Conservation (phyloP, 2,888 invertebrate genomes). For the Calliscelio sp. region DNA sequence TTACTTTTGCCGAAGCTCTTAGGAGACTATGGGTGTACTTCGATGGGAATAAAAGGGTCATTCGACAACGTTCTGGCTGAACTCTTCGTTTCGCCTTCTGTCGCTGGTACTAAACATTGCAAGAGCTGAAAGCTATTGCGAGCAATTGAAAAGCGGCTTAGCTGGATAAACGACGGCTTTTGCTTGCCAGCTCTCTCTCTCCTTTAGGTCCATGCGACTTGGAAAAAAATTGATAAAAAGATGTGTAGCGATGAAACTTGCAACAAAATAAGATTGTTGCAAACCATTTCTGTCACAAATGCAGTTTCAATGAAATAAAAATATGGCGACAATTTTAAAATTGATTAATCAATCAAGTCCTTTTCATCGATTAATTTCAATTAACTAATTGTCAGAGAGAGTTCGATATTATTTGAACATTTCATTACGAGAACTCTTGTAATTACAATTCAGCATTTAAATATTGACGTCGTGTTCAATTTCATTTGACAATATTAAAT, state of each 20-base stretch:
- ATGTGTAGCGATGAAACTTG: conserved; percentile 32
- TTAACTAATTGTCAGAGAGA: no score
- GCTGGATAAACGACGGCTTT: conserved; percentile 23
- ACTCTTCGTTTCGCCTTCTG: conserved; percentile 44
- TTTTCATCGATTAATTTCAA: no score
- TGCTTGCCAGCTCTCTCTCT: neutral
- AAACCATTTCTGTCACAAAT: conserved; percentile 7
- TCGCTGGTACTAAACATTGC: conserved; percentile 58
- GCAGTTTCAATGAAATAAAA: no score
- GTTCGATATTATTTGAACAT: no score
- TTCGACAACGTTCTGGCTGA: conserved; percentile 56
- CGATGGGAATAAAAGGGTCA: conserved; percentile 63
- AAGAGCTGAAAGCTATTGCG: conserved; percentile 46
- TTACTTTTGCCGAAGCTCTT: conserved; percentile 53
- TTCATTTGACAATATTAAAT: no score
- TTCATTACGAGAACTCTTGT: no score
- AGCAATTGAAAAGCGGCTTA: conserved; percentile 57
- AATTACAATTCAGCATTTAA: no score
- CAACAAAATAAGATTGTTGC: conserved; percentile 45
- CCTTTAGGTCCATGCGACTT: no score
- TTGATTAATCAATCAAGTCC: no score
- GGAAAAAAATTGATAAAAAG: conserved; percentile 53
- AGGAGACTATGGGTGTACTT: conserved; percentile 49
- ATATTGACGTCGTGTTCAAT: no score
- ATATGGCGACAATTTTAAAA: no score